Conservation (phyloP, 2,888 invertebrate genomes). For the Himalopsyche japonica region DNA sequence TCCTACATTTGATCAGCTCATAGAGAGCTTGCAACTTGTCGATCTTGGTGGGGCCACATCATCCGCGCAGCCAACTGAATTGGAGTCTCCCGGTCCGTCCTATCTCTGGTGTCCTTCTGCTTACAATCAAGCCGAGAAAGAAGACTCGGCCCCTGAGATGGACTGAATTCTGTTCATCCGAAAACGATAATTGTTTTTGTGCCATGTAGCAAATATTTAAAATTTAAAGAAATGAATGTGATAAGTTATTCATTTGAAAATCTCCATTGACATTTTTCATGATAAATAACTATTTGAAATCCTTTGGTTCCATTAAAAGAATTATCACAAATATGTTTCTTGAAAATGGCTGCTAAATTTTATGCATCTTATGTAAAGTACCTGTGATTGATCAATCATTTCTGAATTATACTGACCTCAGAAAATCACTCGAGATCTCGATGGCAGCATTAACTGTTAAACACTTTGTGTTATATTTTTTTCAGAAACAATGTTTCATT, state of each 20-base stretch:
- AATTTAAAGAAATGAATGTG: neutral
- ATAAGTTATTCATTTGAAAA: neutral
- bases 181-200: neutral
- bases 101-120: conserved; percentile 24
- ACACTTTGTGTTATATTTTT: neutral
- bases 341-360: neutral
- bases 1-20: conserved; percentile 4
- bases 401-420: neutral
- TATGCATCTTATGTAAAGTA: neutral
- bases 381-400: neutral
- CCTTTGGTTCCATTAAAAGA: neutral
- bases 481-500: neutral
- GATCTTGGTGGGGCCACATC: neutral
- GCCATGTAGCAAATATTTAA: neutral
- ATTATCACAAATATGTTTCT: neutral
- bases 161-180: conserved; percentile 17
- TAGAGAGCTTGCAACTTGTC: conserved; percentile 12
- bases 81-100: neutral
- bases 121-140: conserved; percentile 38
- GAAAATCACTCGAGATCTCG: neutral
- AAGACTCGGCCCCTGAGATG: conserved; percentile 34
- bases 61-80: neutral
- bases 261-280: neutral
- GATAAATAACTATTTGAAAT: neutral
- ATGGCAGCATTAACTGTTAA: neutral